phyloP scores from a whole-genome alignment of 1,140 invertebrate genomes.

The Propsilocerus akamusi region DNA sequence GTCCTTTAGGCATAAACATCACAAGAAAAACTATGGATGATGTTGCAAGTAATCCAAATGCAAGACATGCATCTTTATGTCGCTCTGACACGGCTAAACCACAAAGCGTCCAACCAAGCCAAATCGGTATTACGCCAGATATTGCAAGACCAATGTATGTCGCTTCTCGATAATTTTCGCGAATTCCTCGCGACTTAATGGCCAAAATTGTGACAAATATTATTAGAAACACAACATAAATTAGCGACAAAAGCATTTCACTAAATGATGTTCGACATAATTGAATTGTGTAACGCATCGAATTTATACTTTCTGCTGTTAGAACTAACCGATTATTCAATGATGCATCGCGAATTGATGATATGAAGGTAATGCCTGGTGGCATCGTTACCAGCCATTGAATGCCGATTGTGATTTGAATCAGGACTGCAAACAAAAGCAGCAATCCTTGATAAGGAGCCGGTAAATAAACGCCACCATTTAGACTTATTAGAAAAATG shows the following conservation, averaged over 20 bases:
- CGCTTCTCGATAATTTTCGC: conserved; percentile 85
- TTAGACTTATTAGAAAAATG: conserved; percentile 78
- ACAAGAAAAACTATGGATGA: conserved; percentile 69
- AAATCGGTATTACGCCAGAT: conserved; percentile 64
- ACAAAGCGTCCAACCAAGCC: conserved; percentile 64
- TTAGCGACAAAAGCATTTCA: conserved; percentile 56
- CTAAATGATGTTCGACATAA: conserved; percentile 42
- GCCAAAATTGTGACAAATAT: conserved; percentile 68
- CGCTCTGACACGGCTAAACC: conserved; percentile 53
- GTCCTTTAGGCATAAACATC: conserved; percentile 86
- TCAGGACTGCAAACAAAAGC: conserved; percentile 73
- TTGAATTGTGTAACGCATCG: conserved; percentile 20
- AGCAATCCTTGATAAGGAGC: conserved; percentile 79
- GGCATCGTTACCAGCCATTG: conserved; percentile 69
- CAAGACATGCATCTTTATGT: conserved; percentile 70
- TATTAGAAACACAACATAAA: conserved; percentile 68
- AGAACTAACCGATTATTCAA: conserved; percentile 21
- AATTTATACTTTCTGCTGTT: conserved; percentile 20
- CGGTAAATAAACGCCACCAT: conserved; percentile 81
- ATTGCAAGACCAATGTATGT: conserved; percentile 74
- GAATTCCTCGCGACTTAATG: conserved; percentile 63
- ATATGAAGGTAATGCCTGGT: conserved; percentile 34
- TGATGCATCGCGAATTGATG: conserved; percentile 16
- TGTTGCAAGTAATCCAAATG: conserved; percentile 67
- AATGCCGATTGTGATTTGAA: conserved; percentile 72